phyloP scores from a whole-genome alignment of 2,888 invertebrate genomes.

The Brachypterus glaber region DNA sequence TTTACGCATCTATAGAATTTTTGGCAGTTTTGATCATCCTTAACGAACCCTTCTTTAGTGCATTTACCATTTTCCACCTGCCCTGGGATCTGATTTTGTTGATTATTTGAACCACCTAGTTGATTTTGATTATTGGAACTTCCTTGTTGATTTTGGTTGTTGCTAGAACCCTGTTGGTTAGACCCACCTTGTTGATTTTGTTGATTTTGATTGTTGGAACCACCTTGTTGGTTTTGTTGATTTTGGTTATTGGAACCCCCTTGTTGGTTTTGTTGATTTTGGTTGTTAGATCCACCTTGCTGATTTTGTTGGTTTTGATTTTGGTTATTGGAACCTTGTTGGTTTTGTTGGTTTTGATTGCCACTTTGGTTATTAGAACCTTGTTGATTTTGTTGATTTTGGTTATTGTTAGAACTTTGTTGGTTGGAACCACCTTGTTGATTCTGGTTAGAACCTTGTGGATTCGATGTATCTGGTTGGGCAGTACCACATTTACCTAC shows the following conservation, averaged over 20 bases:
- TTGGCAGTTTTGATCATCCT: constrained; percentile 57
- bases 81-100: constrained; percentile 12
- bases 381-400: constrained; percentile 6
- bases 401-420: constrained; percentile 9
- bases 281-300: constrained; percentile 8
- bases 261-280: constrained; percentile 9
- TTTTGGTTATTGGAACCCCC: constrained; percentile 8
- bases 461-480: no score
- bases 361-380: constrained; percentile 3
- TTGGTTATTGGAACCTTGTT: constrained; percentile 13
- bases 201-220: constrained; percentile 2
- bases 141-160: constrained; percentile 7
- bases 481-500: constrained; percentile 24
- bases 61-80: constrained; percentile 36
- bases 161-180: constrained; percentile 11
- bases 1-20: constrained; percentile 71
- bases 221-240: constrained; percentile 9
- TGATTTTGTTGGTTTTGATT: constrained; percentile 15
- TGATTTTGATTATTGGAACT: constrained; percentile 10
- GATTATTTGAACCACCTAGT: constrained; percentile 5
- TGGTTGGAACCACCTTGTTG: constrained; percentile 14
- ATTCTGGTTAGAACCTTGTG: constrained; percentile 6
- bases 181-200: constrained; percentile 13
- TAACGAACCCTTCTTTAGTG: constrained; percentile 60
- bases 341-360: constrained; percentile 11